Evolutionary conservation across 2,113 vertebrate species (phyloP), one percentile per base, ranked within the genome.

Genomic region (pig (Sus scrofa)): DNA sequence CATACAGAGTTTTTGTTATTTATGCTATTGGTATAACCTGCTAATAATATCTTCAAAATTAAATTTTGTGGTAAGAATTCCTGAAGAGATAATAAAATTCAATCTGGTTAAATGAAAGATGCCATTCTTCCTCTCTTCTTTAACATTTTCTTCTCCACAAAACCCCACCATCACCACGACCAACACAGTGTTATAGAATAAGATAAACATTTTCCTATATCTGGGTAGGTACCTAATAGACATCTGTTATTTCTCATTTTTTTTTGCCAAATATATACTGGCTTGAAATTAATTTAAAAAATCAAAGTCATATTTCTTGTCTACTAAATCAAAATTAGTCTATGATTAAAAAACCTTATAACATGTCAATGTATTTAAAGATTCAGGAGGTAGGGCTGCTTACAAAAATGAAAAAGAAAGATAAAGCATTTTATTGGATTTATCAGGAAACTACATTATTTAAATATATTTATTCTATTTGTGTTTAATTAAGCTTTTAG

Each of bases 241-340:
- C 12, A 68, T 18, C 13, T n/a, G 16, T 30, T 9, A 44, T 34
- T 32, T 84, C 30, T 50, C 11, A 37, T 81, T 65, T 88, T 32
- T 65, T n/a, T 44, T 44, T 44, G 44, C 4, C 26, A 52, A 74
- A 68, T n/a, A 39, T 10, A 74, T 3, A 65, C 15, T 74, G 37
- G 27, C 13, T 68, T 68, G 27, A 96, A 94, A 63, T 81, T 62
- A 81, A 68, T 20, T 79, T 78, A 15, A 60, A 27, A 94, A 62
- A 37, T 32, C 13, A 24, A 44, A 65, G 22, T 65, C 32, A 12
- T 63, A 27, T 34, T 86, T 87, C 58, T 86, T 37, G 34, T 54
- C 56, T 50, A 30, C 2, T 65, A n/a, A 52, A 7, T 3, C 37
- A 74, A 54, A 82, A 7, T 39, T 2, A 44, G 1, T 15, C 52